Evolutionary conservation across 1,140 invertebrate species (phyloP).

Genomic region (Aphis craccivora): DNA sequence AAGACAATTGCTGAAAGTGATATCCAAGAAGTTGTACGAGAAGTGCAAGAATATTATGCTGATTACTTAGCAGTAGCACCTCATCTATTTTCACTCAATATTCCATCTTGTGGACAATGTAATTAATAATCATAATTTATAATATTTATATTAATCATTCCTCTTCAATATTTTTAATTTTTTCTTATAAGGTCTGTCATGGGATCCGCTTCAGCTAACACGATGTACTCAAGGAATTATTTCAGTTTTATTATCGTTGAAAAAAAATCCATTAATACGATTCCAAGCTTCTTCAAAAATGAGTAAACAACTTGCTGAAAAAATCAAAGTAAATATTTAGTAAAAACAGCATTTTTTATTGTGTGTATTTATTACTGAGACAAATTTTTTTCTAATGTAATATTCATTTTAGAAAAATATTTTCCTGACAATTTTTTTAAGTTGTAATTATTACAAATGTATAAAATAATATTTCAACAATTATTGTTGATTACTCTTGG

Average conservation of each 20-base stretch:
- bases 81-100: slow-evolving; percentile 84
- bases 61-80: slow-evolving; percentile 92
- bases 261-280: slow-evolving; percentile 88
- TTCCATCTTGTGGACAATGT: slow-evolving; percentile 72
- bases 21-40: slow-evolving; percentile 94
- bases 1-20: slow-evolving; percentile 96
- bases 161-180: not conserved
- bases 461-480: not conserved
- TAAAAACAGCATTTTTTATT: not conserved
- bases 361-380: not conserved
- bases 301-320: slow-evolving; percentile 85
- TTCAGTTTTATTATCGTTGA: slow-evolving; percentile 87
- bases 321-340: slow-evolving; percentile 68
- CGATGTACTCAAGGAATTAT: slow-evolving; percentile 86
- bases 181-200: slow-evolving; percentile 70
- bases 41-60: slow-evolving; percentile 94
- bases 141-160: not conserved
- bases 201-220: slow-evolving; percentile 77
- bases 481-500: not conserved
- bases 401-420: not conserved
- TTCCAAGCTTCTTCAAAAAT: slow-evolving; percentile 90
- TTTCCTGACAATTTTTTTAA: not conserved
- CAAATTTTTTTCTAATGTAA: not conserved
- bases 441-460: not conserved
- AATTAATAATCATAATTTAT: slow-evolving; percentile 59